phyloP scores from a whole-genome alignment of 2,113 vertebrate species.

The Cololabis saira region DNA sequence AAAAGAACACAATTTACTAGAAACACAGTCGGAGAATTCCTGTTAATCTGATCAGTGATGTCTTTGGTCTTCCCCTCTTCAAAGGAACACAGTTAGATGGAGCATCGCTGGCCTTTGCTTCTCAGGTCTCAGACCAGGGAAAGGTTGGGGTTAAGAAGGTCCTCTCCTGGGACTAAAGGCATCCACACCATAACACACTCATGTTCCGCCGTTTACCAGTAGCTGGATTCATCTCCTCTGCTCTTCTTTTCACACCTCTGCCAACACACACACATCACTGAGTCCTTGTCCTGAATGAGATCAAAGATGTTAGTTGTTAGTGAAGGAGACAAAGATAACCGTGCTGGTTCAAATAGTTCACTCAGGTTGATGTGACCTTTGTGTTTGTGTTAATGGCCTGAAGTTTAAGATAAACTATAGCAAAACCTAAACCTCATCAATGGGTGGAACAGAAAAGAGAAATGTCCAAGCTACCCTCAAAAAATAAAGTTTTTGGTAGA shows the following conservation, averaged over 20 bases:
- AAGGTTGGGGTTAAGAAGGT: slow-evolving; percentile 70
- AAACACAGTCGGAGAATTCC: not conserved
- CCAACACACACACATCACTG: slow-evolving; percentile 57
- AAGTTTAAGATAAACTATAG: slow-evolving; percentile 21
- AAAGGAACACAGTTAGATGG: slow-evolving; percentile 63
- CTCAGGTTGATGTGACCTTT: not conserved
- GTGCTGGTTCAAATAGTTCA: too few relatives aligned
- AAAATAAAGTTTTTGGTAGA: slow-evolving; percentile 12
- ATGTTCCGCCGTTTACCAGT: slow-evolving; percentile 79
- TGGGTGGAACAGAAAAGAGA: slow-evolving; percentile 40
- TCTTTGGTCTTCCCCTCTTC: slow-evolving; percentile 61
- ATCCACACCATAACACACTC: slow-evolving; percentile 78
- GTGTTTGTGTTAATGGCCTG: slow-evolving; percentile 50
- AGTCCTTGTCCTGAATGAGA: slow-evolving; percentile 65
- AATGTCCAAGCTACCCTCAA: slow-evolving; percentile 14
- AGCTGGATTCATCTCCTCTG: slow-evolving; percentile 75
- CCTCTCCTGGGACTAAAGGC: slow-evolving; percentile 83
- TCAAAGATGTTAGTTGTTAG: slow-evolving; percentile 77
- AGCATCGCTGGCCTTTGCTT: slow-evolving; percentile 51
- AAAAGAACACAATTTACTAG: too few relatives aligned
- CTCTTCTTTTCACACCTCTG: slow-evolving; percentile 73
- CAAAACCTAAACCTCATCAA: slow-evolving; percentile 61
- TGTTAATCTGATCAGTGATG: not conserved
- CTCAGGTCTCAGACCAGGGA: slow-evolving; percentile 71
- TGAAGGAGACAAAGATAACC: slow-evolving; percentile 42